Base-by-base conservation (phyloP, 2,113 vertebrate genomes). In the Poicephalus meyeri region DNA sequence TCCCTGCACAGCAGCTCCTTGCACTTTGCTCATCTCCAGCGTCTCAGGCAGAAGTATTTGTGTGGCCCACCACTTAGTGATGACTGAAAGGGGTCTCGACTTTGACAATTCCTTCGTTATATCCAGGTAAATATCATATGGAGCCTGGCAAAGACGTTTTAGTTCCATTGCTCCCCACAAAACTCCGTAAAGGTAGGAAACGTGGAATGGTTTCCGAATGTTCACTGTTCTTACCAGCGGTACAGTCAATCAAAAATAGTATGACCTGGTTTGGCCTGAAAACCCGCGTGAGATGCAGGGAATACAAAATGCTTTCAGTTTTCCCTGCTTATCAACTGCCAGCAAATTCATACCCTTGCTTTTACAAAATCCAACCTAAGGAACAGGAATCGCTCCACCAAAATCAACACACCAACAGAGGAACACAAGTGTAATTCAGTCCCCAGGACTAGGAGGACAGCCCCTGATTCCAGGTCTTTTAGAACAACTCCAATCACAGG, bases 1-100 rank as follows among this genome's bases (percentile, higher is more conserved):
- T 7, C 35, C 60, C 70, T 16, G 14, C 25, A 16, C 55, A 25
- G 13, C 58, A 61, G 52, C 46, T 41, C 26, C 3, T 2, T 7
- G 55, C 50, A 9, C 52, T 49, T 13, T 2, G 14, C 29, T 4
- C 21, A 31, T 18, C n/a, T 5, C 2, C 73, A 10, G 39, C 0
- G 13, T 10, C 29, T 18, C 77, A 41, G 47, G 50, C 50, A 73
- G 42, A 12, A 33, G 35, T 5, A 9, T 8, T 23, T 25, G 46
- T 11, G 50, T 7, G 8, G n/a, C 20, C 18, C 64, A 3, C 47
- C 29, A 24, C 55, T 63, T 7, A 11, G 35, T 1, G 10, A 28
- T 8, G 47, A 19, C 33, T 19, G 3, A 73, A 72, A 58, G 6
- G 6, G 15, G 18, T 47, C 64, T 64, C 2, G 3, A 31, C n/a